Conservation (phyloP, 2,797 vertebrate species). For the Atherinosoma microstoma region DNA sequence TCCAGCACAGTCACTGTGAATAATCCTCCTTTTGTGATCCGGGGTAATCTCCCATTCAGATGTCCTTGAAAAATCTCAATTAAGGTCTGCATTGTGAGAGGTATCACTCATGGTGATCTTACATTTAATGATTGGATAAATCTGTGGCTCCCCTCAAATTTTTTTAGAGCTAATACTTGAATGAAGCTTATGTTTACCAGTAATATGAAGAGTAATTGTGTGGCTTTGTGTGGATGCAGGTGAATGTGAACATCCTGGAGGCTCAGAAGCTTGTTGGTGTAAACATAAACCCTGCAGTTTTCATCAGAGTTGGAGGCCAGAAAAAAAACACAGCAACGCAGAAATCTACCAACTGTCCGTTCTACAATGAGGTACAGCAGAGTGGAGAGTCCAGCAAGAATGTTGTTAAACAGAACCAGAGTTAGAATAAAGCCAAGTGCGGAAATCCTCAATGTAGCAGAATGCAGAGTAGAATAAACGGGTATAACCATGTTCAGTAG, state of each 20-base stretch:
- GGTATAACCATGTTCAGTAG: background rate
- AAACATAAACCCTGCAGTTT: constrained; percentile 93
- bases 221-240: constrained; percentile 68
- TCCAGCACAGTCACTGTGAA: background rate
- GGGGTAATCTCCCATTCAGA: background rate
- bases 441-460: background rate
- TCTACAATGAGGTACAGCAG: constrained; percentile 89
- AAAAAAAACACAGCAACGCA: constrained; percentile 88
- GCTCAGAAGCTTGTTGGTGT: constrained; percentile 93
- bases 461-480: background rate
- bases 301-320: constrained; percentile 88
- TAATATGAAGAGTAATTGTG: constrained; percentile 3
- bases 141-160: background rate
- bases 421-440: background rate
- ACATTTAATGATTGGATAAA: background rate
- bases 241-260: constrained; percentile 91
- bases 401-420: background rate
- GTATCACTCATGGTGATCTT: background rate
- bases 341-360: constrained; percentile 94
- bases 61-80: background rate
- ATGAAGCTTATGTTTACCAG: background rate
- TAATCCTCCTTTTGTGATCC: accelerated
- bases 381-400: background rate
- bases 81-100: background rate
- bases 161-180: background rate